These are phyloP conservation scores for Agrotis segetum DNA, from an alignment of 2,888 invertebrate genomes.

Conservation along the genomic window DNA sequence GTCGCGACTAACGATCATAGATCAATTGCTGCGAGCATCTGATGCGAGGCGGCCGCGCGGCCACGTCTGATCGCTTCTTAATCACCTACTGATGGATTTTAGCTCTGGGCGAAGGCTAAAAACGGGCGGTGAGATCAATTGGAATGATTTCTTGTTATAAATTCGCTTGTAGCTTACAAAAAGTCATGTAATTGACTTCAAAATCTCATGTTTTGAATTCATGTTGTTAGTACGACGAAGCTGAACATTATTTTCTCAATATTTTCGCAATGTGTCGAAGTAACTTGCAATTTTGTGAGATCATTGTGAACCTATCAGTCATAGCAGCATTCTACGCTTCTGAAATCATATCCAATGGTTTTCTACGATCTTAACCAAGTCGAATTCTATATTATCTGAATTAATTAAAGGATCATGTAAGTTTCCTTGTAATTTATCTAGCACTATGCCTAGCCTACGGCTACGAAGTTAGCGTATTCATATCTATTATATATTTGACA, in stretches of 20 bases:
- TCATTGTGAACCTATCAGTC: too few relatives aligned
- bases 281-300: too few relatives aligned
- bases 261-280: too few relatives aligned
- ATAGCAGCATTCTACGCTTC: background rate
- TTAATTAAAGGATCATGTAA: background rate
- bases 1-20: conserved; percentile 60
- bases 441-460: too few relatives aligned
- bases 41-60: conserved; percentile 48
- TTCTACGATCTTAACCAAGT: background rate
- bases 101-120: background rate
- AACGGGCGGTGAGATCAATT: background rate
- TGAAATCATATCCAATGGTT: background rate
- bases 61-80: conserved; percentile 51
- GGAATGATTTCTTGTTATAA: background rate
- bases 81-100: conserved; percentile 53
- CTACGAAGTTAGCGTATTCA: too few relatives aligned
- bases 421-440: too few relatives aligned
- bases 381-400: background rate
- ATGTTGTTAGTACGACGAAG: too few relatives aligned
- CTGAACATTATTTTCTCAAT: too few relatives aligned
- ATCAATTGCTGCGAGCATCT: conserved; percentile 54
- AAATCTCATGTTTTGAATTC: background rate
- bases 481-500: too few relatives aligned
- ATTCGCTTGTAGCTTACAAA: background rate
- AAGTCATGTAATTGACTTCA: background rate